Evolutionary conservation across 2,888 invertebrate species (phyloP).

Genomic region (Noctua fimbriata): DNA sequence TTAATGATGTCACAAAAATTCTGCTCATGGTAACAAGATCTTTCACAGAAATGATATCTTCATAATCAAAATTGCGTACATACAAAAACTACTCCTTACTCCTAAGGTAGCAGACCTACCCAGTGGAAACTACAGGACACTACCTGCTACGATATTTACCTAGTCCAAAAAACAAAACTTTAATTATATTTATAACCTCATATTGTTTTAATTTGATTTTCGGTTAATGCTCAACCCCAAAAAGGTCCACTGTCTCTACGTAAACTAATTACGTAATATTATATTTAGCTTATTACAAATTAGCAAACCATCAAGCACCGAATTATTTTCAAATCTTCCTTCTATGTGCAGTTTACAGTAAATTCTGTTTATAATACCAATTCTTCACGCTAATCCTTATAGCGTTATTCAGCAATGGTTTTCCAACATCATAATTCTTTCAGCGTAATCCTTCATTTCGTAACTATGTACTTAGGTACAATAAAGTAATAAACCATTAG

Average conservation of each 20-base stretch:
- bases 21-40: background rate
- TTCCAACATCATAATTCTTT: conserved; percentile 12
- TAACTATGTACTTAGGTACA: background rate
- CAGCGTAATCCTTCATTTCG: conserved; percentile 4
- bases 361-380: background rate
- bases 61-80: too few species aligned
- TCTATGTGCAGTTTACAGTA: background rate
- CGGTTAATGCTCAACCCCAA: background rate
- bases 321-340: background rate
- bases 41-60: background rate
- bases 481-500: conserved; percentile 6
- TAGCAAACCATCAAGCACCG: background rate
- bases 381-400: background rate
- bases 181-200: background rate
- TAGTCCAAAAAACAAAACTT: background rate
- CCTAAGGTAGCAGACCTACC: too few species aligned
- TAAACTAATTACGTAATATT: background rate
- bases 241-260: background rate
- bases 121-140: background rate
- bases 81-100: background rate
- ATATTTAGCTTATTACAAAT: background rate
- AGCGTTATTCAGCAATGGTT: background rate
- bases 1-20: conserved; percentile 1
- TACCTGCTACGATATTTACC: background rate
- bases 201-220: background rate